Conservation (phyloP, 2,797 vertebrate species). For the Scyliorhinus canicula region DNA sequence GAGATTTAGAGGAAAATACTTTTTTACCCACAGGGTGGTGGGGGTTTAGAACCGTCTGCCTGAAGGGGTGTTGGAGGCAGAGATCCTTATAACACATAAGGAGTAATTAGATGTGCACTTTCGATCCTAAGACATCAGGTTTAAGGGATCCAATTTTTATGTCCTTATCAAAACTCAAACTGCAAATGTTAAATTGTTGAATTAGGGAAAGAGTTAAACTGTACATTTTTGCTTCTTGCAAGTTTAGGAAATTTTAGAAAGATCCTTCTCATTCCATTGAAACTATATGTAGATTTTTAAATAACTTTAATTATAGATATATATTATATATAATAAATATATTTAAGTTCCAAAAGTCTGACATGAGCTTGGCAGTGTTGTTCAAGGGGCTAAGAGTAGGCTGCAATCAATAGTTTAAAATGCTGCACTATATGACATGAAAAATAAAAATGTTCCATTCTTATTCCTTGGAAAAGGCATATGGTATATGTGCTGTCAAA, state of each 20-base stretch:
- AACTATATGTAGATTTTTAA: no score
- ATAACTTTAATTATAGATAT: neutral
- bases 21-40: no score
- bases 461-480: neutral
- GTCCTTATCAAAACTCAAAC: neutral
- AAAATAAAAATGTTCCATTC: neutral
- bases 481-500: neutral
- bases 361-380: neutral
- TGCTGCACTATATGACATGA: neutral
- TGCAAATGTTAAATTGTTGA: neutral
- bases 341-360: neutral
- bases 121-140: no score
- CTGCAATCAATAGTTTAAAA: neutral
- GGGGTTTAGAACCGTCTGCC: no score
- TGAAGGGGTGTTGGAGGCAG: no score
- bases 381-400: neutral
- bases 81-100: no score
- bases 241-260: neutral
- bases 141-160: no score
- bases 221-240: neutral
- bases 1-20: no score
- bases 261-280: neutral
- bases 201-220: neutral
- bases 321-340: no score
- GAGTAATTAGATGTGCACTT: no score